phyloP scores from a whole-genome alignment of 37 sponge, comb jelly and placozoan species.

The Diacarnus erythraeanus region DNA sequence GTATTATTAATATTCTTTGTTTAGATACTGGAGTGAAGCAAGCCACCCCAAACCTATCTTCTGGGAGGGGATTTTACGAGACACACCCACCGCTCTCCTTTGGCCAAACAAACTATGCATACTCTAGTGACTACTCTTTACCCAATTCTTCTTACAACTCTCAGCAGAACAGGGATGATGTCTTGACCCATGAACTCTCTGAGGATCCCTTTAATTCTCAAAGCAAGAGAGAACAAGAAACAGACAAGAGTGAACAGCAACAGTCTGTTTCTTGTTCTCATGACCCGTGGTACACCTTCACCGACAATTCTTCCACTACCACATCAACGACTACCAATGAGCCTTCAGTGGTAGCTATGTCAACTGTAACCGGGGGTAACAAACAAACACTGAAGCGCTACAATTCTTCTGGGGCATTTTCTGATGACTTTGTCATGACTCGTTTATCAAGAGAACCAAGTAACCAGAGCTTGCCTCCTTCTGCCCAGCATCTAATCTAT shows the following conservation, averaged over 20 bases:
- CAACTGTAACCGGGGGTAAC: not conserved
- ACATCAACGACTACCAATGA: not conserved
- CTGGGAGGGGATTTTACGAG: not conserved
- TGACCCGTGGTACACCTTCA: not conserved
- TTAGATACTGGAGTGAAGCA: no score
- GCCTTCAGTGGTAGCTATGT: not conserved
- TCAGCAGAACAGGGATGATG: no score
- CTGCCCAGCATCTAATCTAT: not conserved
- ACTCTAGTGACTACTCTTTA: not conserved
- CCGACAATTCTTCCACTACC: not conserved
- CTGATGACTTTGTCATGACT: conserved; percentile 16
- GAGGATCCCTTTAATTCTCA: no score
- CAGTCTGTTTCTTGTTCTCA: not conserved
- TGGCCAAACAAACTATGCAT: not conserved
- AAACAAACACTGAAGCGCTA: not conserved
- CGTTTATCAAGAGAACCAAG: conserved; percentile 8
- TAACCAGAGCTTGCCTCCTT: not conserved
- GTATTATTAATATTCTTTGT: no score
- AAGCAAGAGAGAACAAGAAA: no score
- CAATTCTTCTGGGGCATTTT: conserved; percentile 5
- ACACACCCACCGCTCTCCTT: not conserved
- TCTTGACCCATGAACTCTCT: no score
- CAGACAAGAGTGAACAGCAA: not conserved
- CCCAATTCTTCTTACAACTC: not conserved
- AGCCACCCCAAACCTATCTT: no score